These are phyloP conservation scores for Champsocephalus esox DNA, from an alignment of 2,797 vertebrate genomes.

Conservation along the genomic window DNA sequence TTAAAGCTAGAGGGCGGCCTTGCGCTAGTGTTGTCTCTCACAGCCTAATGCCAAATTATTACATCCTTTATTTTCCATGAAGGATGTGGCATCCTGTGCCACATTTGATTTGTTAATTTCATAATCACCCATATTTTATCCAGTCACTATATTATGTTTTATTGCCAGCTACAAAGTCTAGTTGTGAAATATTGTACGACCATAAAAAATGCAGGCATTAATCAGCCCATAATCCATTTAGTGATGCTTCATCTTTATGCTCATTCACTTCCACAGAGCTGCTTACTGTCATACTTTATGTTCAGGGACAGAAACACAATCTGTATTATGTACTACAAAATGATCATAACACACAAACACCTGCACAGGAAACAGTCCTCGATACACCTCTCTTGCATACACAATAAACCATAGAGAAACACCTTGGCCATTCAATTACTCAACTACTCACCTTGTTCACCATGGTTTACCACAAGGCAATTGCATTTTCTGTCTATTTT, in stretches of 20 bases:
- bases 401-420: conserved; percentile 73
- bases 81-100: conserved; percentile 25
- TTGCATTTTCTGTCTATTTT: conserved; percentile 70
- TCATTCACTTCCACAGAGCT: neutral
- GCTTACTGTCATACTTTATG: conserved; percentile 3
- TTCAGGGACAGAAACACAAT: conserved; percentile 8
- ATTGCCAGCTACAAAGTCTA: conserved; percentile 5
- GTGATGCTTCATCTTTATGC: conserved; percentile 1
- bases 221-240: conserved; percentile 7
- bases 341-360: conserved; percentile 46
- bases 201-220: conserved; percentile 3
- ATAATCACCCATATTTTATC: conserved; percentile 15
- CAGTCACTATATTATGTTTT: neutral
- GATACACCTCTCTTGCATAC: conserved; percentile 59
- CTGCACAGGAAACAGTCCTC: conserved; percentile 42
- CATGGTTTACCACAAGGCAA: conserved; percentile 81
- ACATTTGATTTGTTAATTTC: conserved; percentile 50
- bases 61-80: conserved; percentile 22
- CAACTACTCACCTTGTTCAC: conserved; percentile 84
- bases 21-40: conserved; percentile 34
- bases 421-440: conserved; percentile 83
- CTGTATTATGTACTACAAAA: conserved; percentile 29
- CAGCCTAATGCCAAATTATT: conserved; percentile 18
- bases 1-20: conserved; percentile 73
- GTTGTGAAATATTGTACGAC: neutral